Base-by-base conservation (phyloP, 1,140 invertebrate species). In the Drosophila funebris region DNA sequence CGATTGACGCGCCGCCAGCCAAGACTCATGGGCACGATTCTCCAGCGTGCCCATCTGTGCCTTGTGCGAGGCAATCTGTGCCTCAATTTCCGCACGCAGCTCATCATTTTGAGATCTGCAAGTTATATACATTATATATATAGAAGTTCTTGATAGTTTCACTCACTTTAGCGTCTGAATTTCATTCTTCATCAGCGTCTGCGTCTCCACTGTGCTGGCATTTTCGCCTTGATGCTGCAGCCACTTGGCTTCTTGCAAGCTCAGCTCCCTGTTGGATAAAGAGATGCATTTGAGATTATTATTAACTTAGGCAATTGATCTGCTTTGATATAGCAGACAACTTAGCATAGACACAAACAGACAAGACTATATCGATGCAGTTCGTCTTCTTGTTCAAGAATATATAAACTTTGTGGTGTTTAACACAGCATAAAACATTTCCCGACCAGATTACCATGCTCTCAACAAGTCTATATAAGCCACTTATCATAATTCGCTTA, bases 161-260 rank as follows among this genome's bases (percentile, higher is more conserved):
- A 90, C 93, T 94, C 92, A 96, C 96, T 96, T 96, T 74, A 95
- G 95, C 92, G 95, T 95, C 89, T 96, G 95, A 76, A 96, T 94
- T 94, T 97, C 96, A 87, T 95, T 95, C 91, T 96, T 95, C 92
- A 96, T 93, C 7, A 94, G 92, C 80, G 95, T 94, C 84, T 96
- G 94, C 90, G 95, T 95, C 92, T 97, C 95, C 43, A 95, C 94
- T 0, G 96, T 96, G 24, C 95, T 96, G 37, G 94, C 93, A 68
- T 95, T 96, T 92, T 97, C 96, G 18, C 96, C 96, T 91, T 97
- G 95, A 84, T 97, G 96, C 81, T 96, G 95, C 39, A 96, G 92
- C 94, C 95, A 97, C 61, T 96, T 91, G 11, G 96, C 94, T 92
- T 97, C 96, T 90, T 98, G 96, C 73, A 96, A 93, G 78, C 93